phyloP scores from a whole-genome alignment of 2,797 vertebrate genomes.

The Xyrichtys novacula region DNA sequence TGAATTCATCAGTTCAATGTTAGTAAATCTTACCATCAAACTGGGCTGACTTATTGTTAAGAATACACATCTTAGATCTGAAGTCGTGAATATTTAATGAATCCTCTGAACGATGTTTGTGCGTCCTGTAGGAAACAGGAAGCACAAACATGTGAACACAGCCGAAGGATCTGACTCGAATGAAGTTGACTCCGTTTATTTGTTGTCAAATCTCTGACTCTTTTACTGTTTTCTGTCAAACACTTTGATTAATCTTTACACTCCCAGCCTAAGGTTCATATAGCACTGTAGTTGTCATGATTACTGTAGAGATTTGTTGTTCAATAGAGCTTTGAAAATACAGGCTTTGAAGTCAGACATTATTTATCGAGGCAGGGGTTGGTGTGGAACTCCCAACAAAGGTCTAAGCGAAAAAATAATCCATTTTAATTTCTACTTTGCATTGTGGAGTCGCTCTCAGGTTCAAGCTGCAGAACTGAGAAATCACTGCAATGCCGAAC shows the following conservation, averaged over 20 bases:
- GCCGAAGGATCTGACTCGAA: no score
- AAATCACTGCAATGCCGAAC: not conserved
- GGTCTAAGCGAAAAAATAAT: not conserved
- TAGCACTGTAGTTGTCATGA: no score
- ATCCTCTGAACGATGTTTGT: no score
- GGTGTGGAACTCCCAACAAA: not conserved
- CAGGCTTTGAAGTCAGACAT: not conserved
- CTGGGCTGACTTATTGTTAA: no score
- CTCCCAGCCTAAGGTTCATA: not conserved
- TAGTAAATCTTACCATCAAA: no score
- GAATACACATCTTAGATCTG: no score
- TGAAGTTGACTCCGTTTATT: not conserved
- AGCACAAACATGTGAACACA: no score
- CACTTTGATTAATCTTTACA: not conserved
- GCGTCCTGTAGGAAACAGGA: no score
- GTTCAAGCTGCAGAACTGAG: constrained; percentile 2
- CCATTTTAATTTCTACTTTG: not conserved
- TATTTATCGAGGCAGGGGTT: not conserved
- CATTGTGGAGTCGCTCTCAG: constrained; percentile 7
- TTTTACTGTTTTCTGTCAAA: rapidly evolving
- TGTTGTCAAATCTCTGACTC: not conserved
- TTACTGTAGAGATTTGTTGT: not conserved
- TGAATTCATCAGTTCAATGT: no score
- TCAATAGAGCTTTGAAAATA: not conserved
- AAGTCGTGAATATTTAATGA: no score